Percentiles rank a stretch among this genome's conserved stretches.
phyloP scores from a whole-genome alignment of 2,888 invertebrate genomes.

The Coenonympha arcania region DNA sequence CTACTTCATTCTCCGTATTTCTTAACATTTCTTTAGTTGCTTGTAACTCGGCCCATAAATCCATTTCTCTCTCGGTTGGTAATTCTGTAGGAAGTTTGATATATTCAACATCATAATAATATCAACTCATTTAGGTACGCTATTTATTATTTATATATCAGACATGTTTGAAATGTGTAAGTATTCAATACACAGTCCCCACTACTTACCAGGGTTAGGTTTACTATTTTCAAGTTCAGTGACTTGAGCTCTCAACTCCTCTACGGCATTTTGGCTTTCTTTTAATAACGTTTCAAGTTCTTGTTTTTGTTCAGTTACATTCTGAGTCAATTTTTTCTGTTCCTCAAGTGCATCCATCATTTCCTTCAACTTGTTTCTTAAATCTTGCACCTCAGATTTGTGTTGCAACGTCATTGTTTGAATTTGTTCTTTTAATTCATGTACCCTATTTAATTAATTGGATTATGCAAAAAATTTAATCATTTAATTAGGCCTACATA shows the following conservation, averaged over 20 bases:
- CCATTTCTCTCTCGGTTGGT: constrained; percentile 63
- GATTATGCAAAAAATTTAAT: neutral
- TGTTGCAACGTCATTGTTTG: constrained; percentile 45
- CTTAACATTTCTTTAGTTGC: constrained; percentile 61
- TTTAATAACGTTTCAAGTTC: constrained; percentile 38
- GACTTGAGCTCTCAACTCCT: constrained; percentile 49
- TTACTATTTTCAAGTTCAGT: constrained; percentile 49
- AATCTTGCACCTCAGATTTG: constrained; percentile 43
- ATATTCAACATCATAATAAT: neutral
- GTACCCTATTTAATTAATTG: constrained; percentile 37
- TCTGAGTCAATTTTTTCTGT: constrained; percentile 36
- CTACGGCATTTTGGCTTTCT: constrained; percentile 41
- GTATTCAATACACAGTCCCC: too few relatives aligned
- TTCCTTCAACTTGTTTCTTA: constrained; percentile 49
- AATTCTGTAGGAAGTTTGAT: constrained; percentile 40
- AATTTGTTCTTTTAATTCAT: constrained; percentile 51
- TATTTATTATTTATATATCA: too few relatives aligned
- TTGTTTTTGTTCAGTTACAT: constrained; percentile 43
- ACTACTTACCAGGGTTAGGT: constrained; percentile 49
- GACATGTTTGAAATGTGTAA: too few relatives aligned
- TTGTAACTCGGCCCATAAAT: constrained; percentile 61
- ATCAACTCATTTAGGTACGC: too few relatives aligned
- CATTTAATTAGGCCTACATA: neutral
- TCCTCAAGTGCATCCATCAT: constrained; percentile 42
- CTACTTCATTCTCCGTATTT: constrained; percentile 59